These are phyloP conservation scores for Emydocephalus ijimae DNA, from an alignment of 2,113 vertebrate species.

Conservation along the genomic window DNA sequence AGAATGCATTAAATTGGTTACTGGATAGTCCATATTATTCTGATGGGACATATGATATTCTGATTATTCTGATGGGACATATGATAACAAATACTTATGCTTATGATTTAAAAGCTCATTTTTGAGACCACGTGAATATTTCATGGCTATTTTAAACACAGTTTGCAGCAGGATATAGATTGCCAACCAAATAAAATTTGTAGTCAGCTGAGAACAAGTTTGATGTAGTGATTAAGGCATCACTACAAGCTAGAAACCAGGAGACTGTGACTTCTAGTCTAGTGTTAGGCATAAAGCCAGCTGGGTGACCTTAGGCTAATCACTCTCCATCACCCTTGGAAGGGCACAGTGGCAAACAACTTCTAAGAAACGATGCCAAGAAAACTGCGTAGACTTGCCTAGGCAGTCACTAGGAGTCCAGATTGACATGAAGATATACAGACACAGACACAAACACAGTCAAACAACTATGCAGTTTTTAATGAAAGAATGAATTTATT, in stretches of 20 bases:
- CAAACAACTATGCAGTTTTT: neutral
- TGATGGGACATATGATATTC: neutral
- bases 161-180: neutral
- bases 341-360: neutral
- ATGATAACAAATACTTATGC: neutral
- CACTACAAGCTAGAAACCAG: neutral
- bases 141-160: neutral
- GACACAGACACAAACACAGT: neutral
- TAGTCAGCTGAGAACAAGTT: neutral
- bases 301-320: neutral
- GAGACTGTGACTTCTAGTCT: neutral
- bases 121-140: neutral
- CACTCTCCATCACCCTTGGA: neutral
- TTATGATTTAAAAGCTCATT: neutral
- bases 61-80: neutral
- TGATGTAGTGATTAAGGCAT: neutral
- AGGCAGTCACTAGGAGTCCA: neutral
- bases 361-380: neutral
- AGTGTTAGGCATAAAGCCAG: neutral
- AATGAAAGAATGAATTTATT: neutral
- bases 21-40: neutral
- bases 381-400: neutral
- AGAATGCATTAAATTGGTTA: neutral
- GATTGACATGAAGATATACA: neutral
- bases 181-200: neutral